Conservation (phyloP, 2,888 invertebrate species). For the Brachypalpus laphriformis region DNA sequence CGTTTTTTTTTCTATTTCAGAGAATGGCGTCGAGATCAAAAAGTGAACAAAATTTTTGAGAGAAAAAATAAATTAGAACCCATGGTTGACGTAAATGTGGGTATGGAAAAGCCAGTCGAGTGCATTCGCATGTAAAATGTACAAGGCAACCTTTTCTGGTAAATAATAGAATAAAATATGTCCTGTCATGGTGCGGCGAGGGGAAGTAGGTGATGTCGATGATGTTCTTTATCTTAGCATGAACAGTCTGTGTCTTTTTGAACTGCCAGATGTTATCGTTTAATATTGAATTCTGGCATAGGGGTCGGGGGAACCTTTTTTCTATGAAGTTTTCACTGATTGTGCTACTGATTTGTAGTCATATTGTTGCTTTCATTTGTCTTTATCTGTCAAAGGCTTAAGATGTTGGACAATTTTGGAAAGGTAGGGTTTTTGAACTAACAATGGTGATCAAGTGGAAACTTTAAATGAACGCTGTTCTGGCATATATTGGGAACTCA, state of each 20-base stretch:
- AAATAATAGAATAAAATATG: slow-evolving; percentile 10
- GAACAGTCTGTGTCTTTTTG: neutral
- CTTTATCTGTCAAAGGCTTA: neutral
- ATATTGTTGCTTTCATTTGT: neutral
- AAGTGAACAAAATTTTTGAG: neutral
- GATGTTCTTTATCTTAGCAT: slow-evolving; percentile 5
- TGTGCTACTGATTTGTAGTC: neutral
- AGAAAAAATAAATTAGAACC: neutral
- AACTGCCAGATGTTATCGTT: slow-evolving; percentile 21
- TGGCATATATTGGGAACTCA: no score
- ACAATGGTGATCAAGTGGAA: no score
- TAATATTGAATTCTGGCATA: neutral
- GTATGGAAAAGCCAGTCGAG: slow-evolving; percentile 18
- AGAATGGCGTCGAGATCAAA: neutral
- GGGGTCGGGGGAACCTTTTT: neutral
- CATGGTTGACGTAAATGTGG: neutral
- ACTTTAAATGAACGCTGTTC: no score
- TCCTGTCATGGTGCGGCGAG: neutral
- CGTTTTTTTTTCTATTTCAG: neutral
- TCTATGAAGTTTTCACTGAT: neutral
- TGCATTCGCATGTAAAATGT: slow-evolving; percentile 33
- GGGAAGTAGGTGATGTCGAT: neutral
- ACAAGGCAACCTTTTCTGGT: slow-evolving; percentile 27
- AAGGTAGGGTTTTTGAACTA: no score
- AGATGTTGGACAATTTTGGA: neutral